Percentiles rank a stretch among this genome's conserved stretches.
phyloP scores from a whole-genome alignment of 2,888 invertebrate species.

The Hypolimnas misippus region DNA sequence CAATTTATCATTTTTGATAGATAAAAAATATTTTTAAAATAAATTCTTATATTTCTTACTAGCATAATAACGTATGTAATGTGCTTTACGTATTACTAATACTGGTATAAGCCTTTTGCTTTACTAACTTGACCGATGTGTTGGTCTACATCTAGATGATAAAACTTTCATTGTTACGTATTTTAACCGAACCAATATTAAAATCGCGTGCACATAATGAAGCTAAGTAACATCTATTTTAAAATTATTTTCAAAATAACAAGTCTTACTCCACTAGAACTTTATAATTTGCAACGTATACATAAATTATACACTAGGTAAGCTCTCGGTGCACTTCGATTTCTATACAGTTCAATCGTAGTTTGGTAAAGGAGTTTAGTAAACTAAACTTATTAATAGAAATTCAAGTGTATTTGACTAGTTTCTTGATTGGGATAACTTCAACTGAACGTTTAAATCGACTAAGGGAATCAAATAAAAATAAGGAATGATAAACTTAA shows the following conservation, averaged over 20 bases:
- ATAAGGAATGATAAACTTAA: too few species aligned
- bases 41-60: too few species aligned
- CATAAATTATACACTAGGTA: constrained; percentile 6
- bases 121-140: too few species aligned
- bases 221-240: constrained; percentile 6
- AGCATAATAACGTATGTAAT: too few species aligned
- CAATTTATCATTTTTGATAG: too few species aligned
- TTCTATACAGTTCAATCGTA: constrained; percentile 1
- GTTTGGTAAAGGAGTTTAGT: background rate
- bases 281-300: constrained; percentile 7
- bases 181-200: background rate
- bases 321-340: background rate
- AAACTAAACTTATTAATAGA: background rate
- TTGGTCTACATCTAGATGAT: too few species aligned
- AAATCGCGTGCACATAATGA: constrained; percentile 25
- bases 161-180: constrained; percentile 5
- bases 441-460: too few species aligned
- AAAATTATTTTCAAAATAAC: constrained; percentile 23
- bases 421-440: too few species aligned
- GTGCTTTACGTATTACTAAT: too few species aligned
- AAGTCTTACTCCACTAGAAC: background rate
- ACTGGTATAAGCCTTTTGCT: too few species aligned
- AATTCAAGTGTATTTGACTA: background rate
- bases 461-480: too few species aligned
- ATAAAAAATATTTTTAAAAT: too few species aligned